A percentile compares a stretch with the other conserved stretches of the same genome.
Evolutionary conservation across 2,113 vertebrate species (phyloP).

Genomic region (Cairina moschata): DNA sequence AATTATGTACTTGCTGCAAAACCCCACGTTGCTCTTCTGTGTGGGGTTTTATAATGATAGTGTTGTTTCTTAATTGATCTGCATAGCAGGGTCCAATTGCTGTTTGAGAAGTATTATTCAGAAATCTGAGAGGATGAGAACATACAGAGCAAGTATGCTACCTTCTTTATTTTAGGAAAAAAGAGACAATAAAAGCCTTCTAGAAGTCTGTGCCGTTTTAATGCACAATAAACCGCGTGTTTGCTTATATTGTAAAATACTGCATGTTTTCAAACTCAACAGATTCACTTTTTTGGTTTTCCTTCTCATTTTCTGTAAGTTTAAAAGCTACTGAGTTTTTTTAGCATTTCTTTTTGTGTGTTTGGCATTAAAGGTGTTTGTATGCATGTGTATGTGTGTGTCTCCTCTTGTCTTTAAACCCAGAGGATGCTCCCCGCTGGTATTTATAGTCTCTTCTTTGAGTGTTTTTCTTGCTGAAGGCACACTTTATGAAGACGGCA

Average conservation of each 20-base stretch:
- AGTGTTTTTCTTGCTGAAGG: background rate
- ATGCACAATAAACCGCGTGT: background rate
- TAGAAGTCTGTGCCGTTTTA: background rate
- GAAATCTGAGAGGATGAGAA: conserved; percentile 55
- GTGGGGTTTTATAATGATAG: conserved; percentile 42
- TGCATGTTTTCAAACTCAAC: background rate
- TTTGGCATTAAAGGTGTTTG: conserved; percentile 14
- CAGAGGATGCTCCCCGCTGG: conserved; percentile 9
- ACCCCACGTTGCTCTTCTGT: conserved; percentile 41
- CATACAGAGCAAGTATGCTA: background rate
- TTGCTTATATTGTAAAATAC: background rate
- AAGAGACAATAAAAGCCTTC: background rate
- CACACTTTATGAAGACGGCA: background rate
- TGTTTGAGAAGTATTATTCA: conserved; percentile 33
- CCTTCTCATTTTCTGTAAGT: background rate
- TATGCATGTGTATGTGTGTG: background rate
- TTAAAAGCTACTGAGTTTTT: background rate
- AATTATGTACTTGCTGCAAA: conserved; percentile 40
- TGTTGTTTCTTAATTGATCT: conserved; percentile 43
- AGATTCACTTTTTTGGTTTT: background rate
- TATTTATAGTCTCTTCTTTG: background rate
- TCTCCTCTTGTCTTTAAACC: background rate
- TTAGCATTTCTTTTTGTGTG: background rate
- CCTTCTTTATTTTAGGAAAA: background rate
- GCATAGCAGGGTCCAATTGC: conserved; percentile 12